A percentile compares a stretch with the other conserved stretches of the same genome.
Evolutionary conservation across 2,113 vertebrate species (phyloP).

Genomic region (Hemibagrus wyckioides): DNA sequence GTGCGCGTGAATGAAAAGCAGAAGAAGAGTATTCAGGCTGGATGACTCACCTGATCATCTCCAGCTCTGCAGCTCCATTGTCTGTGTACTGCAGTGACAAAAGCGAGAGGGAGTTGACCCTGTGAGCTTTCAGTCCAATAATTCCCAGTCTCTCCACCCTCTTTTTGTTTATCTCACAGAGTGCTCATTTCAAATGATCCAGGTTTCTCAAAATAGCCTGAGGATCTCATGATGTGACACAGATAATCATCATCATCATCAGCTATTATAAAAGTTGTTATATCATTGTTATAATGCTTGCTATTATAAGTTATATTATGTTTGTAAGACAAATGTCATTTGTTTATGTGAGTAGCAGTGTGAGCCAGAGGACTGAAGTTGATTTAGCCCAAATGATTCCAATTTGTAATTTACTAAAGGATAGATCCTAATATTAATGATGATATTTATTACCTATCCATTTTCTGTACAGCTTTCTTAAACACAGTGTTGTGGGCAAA

Average conservation of each 20-base stretch:
- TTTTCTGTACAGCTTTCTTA: too few species aligned
- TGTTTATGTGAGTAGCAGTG: neutral
- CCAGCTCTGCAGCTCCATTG: neutral
- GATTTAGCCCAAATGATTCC: neutral
- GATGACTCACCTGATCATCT: conserved; percentile 8
- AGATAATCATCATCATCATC: neutral
- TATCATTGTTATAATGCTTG: neutral
- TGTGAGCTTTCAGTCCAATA: neutral
- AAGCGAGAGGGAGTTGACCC: neutral
- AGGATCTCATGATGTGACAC: neutral
- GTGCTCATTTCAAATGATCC: neutral
- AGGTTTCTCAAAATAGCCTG: neutral
- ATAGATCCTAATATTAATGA: too few species aligned
- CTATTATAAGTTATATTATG: neutral
- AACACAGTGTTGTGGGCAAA: too few species aligned
- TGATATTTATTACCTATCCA: too few species aligned
- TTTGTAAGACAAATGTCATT: neutral
- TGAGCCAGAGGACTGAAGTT: neutral
- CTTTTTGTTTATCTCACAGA: neutral
- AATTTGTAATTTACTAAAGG: neutral
- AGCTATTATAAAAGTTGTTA: neutral
- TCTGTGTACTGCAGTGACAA: neutral
- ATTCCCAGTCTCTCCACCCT: neutral
- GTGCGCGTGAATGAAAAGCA: neutral
- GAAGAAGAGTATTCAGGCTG: neutral